A percentile compares a stretch with the other conserved stretches of the same genome.
phyloP scores from a whole-genome alignment of 2,888 invertebrate species.

The Pharmacophagus antenor region DNA sequence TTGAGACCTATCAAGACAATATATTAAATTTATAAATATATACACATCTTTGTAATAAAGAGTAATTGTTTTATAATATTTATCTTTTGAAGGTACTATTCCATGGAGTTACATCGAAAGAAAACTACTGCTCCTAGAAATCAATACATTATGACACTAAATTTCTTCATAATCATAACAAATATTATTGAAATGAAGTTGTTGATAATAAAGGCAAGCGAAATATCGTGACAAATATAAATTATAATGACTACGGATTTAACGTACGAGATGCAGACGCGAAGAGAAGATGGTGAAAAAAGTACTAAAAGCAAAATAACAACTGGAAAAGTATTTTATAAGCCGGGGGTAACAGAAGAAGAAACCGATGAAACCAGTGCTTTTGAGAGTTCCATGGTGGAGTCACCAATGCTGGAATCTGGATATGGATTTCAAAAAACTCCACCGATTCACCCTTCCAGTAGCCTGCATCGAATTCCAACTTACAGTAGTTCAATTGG shows the following conservation, averaged over 20 bases:
- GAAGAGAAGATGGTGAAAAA: constrained; percentile 50
- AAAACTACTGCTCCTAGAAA: not conserved
- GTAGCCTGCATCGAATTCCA: constrained; percentile 80
- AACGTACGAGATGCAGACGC: constrained; percentile 65
- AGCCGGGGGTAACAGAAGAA: constrained; percentile 69
- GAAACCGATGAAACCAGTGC: constrained; percentile 75
- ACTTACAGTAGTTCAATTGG: constrained; percentile 83
- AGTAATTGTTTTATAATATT: not conserved
- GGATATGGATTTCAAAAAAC: constrained; percentile 56
- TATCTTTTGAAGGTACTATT: constrained; percentile 14
- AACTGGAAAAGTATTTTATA: constrained; percentile 73
- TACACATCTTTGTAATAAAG: not conserved
- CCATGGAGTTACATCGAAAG: constrained; percentile 6
- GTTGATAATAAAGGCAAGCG: constrained; percentile 34
- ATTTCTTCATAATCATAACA: not conserved
- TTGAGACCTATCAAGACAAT: not conserved
- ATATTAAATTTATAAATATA: not conserved
- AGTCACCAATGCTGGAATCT: constrained; percentile 66
- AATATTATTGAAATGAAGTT: constrained; percentile 15
- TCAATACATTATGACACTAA: constrained; percentile 15
- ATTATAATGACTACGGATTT: constrained; percentile 51
- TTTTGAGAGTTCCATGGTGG: constrained; percentile 68
- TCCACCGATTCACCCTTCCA: constrained; percentile 58
- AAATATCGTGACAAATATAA: constrained; percentile 49
- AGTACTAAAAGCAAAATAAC: constrained; percentile 51